A percentile compares a stretch with the other conserved stretches of the same genome.
Conservation (phyloP, 2,113 vertebrate species). For the Gobius niger region DNA sequence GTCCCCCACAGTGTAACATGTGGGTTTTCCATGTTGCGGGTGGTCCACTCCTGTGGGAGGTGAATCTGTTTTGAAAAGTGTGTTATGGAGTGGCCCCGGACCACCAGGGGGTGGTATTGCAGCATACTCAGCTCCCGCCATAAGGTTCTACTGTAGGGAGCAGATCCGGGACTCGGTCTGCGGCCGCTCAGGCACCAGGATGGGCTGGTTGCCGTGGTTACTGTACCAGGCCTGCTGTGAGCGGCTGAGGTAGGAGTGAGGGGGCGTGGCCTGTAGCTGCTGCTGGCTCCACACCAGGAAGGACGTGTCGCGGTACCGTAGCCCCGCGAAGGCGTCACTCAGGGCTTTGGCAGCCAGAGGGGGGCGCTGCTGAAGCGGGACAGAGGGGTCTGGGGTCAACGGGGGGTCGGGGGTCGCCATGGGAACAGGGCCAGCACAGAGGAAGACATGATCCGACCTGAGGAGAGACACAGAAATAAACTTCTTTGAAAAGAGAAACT, state of each 20-base stretch:
- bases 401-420: conserved; percentile 14
- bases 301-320: conserved; percentile 87
- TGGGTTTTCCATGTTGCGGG: too few species aligned
- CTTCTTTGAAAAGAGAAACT: too few species aligned
- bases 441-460: not conserved
- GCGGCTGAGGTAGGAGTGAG: conserved; percentile 85
- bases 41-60: too few species aligned
- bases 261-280: conserved; percentile 79
- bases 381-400: conserved; percentile 19
- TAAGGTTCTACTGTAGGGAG: conserved; percentile 80
- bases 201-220: conserved; percentile 88
- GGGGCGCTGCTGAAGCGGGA: conserved; percentile 30
- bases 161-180: conserved; percentile 85
- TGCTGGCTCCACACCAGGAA: conserved; percentile 94
- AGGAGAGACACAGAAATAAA: not conserved
- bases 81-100: too few species aligned
- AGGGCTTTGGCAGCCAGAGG: conserved; percentile 87
- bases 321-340: conserved; percentile 79
- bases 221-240: conserved; percentile 91
- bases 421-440: not conserved
- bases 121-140: too few species aligned
- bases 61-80: too few species aligned
- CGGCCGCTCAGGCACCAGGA: conserved; percentile 83
- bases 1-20: too few species aligned
- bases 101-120: too few species aligned